These are phyloP conservation scores for Bombus pyrosoma DNA, from an alignment of 1,140 invertebrate species.

Conservation along the genomic window DNA sequence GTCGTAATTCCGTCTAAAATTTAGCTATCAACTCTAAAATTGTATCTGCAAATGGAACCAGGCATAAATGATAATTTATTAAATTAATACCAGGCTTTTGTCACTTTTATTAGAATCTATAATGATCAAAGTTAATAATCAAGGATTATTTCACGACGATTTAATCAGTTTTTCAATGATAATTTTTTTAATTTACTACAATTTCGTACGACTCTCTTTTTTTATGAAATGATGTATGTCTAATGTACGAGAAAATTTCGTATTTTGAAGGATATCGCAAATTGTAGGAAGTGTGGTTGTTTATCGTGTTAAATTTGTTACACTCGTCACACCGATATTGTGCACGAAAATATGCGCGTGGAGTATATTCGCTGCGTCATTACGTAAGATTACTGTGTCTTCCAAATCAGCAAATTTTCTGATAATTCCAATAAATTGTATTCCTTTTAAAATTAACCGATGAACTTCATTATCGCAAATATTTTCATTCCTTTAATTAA, in stretches of 20 bases:
- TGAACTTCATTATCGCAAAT: background rate
- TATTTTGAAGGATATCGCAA: background rate
- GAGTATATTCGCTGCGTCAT: constrained; percentile 10
- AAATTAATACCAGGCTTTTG: background rate
- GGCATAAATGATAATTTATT: background rate
- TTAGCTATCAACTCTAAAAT: background rate
- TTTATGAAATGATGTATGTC: background rate
- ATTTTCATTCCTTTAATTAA: background rate
- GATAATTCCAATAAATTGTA: background rate
- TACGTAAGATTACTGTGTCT: constrained; percentile 14
- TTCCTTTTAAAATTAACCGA: background rate
- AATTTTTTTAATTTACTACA: background rate
- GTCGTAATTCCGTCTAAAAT: too few species aligned
- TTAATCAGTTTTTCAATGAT: background rate
- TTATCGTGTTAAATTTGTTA: constrained; percentile 48
- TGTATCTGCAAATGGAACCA: background rate
- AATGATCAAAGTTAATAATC: background rate
- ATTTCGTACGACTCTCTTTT: background rate
- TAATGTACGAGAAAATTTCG: background rate
- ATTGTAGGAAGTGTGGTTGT: constrained; percentile 20
- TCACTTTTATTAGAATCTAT: background rate
- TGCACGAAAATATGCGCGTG: constrained; percentile 35
- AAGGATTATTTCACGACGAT: background rate
- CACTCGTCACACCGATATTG: constrained; percentile 31
- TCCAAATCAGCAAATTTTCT: constrained; percentile 21